Evolutionary conservation across 2,113 vertebrate species (phyloP).

Genomic region (Grammomys surdaster): DNA sequence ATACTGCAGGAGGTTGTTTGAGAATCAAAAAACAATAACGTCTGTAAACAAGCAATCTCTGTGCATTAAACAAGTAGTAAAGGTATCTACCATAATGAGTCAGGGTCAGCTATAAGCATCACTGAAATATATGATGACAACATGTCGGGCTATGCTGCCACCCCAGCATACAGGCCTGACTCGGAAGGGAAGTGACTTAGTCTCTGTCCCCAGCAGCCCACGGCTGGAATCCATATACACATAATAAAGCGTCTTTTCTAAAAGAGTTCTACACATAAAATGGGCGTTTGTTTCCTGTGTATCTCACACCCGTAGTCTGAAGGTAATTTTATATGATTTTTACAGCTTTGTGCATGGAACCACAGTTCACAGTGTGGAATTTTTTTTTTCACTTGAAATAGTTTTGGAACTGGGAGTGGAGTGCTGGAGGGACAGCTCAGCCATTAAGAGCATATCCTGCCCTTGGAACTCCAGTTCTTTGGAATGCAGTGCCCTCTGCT

Average conservation of each 20-base stretch:
- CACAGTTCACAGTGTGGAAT: not conserved
- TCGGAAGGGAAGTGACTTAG: not conserved
- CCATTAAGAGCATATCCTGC: not conserved
- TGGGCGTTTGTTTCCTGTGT: not conserved
- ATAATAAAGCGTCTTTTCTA: not conserved
- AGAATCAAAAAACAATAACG: not conserved
- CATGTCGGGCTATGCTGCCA: not conserved
- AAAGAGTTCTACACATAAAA: too few relatives aligned
- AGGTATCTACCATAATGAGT: too few relatives aligned
- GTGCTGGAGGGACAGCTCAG: not conserved
- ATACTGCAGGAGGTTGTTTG: not conserved
- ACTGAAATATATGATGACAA: not conserved
- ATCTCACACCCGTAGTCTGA: not conserved
- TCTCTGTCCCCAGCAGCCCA: not conserved
- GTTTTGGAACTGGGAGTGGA: not conserved
- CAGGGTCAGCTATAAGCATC: not conserved
- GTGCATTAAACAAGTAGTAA: not conserved
- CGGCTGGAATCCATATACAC: not conserved
- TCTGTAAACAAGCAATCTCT: not conserved
- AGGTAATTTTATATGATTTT: not conserved
- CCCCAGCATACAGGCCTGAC: not conserved
- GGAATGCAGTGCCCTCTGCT: not conserved
- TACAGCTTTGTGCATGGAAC: not conserved
- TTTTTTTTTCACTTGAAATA: not conserved
- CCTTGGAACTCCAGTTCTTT: not conserved